Base-by-base conservation (phyloP, 2,888 invertebrate species). In the Pseudococcus viburni region DNA sequence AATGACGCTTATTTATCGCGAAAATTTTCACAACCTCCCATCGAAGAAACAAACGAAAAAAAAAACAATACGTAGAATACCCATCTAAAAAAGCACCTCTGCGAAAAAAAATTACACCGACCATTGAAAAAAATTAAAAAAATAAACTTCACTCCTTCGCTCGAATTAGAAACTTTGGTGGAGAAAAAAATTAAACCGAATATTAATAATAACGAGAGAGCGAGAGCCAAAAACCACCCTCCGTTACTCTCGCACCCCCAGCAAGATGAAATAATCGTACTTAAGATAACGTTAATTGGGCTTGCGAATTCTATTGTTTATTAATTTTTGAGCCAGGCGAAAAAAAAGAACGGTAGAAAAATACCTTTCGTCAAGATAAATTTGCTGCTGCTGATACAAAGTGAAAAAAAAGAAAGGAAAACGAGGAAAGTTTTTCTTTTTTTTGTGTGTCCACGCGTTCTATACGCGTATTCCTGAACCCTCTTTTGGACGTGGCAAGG, bases 281-380 rank as follows among this genome's bases (percentile, higher is more conserved):
- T 80, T 42, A 19, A 80, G 80, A 80, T 80, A 80, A 80, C 80
- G 80, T 80, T 80, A 80, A 80, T 80, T 80, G 80, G 80, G 8
- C 80, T 80, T n/a, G 80, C 80, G 80, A 80, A 80, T 80, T 80
- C 80, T 80, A 80, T 80, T 80, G 80, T 80, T 80, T 80, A 80
- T 80, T 80, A 80, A 80, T 80, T 80, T 80, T 11, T n/a, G 39
- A 42, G 22, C 26, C 59, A 59, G 6, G 19, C 39, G 33, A 15
- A 73, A 17, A 33, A 73, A 73, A 26, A 33, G 7, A 0, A 73
- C 11, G 12, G 17, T 33, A 33, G 17, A 39, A 73, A 39, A 73
- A 73, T 39, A 39, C 33, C 73, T 73, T 73, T 73, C 73, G 73
- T 73, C 73, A 33, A 73, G 73, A 73, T 73, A 73, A 73, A 73